These are phyloP conservation scores for Callipepla californica DNA, from an alignment of 2,113 vertebrate genomes.

Conservation along the genomic window DNA sequence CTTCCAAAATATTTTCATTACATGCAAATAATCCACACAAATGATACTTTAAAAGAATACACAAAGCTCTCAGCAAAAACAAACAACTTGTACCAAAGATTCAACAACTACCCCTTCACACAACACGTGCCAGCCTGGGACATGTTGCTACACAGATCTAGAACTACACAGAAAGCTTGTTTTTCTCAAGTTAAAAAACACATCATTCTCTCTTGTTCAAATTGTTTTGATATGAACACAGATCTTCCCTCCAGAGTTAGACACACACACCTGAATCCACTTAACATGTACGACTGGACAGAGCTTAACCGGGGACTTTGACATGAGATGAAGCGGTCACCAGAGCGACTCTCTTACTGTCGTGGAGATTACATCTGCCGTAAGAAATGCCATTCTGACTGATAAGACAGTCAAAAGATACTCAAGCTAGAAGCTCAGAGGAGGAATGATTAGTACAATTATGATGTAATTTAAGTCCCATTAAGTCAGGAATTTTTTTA, in stretches of 20 bases:
- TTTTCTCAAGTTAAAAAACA: background rate
- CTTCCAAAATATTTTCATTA: background rate
- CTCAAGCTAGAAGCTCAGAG: background rate
- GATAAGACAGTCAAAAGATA: background rate
- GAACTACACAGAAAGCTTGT: background rate
- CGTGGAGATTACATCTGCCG: background rate
- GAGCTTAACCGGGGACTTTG: background rate
- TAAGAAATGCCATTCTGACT: background rate
- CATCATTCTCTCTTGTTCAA: background rate
- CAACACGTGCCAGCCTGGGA: background rate
- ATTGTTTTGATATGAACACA: background rate
- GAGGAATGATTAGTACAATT: background rate
- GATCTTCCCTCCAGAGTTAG: background rate
- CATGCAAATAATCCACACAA: background rate
- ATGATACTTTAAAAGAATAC: background rate
- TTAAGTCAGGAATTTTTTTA: background rate
- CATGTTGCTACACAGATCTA: background rate
- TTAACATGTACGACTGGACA: background rate
- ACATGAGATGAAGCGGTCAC: background rate
- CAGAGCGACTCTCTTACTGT: background rate
- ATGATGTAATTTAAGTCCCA: background rate
- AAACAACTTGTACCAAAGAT: background rate
- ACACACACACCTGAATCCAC: background rate
- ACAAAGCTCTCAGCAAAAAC: background rate
- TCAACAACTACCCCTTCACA: background rate